Percentiles rank a stretch among this genome's conserved stretches.
phyloP scores from a whole-genome alignment of 2,797 vertebrate genomes.

The Carcharodon carcharias region DNA sequence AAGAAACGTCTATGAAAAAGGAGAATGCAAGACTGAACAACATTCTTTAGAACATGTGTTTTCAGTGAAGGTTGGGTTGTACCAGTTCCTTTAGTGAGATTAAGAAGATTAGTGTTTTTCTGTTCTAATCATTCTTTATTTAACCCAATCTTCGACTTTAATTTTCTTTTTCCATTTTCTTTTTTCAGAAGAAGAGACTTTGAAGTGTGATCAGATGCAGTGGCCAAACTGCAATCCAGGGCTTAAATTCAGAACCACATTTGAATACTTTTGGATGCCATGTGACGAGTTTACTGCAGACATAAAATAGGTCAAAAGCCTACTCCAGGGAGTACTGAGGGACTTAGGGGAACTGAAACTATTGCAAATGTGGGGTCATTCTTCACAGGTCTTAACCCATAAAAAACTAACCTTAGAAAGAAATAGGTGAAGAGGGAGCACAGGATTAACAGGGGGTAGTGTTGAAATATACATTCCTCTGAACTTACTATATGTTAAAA shows the following conservation, averaged over 20 bases:
- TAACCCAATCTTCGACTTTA: constrained; percentile 18
- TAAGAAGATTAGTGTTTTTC: constrained; percentile 27
- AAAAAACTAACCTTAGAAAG: background rate
- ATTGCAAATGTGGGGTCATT: background rate
- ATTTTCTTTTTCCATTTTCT: constrained; percentile 11
- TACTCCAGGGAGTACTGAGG: background rate
- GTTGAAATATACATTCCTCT: background rate
- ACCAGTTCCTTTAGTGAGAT: constrained; percentile 23
- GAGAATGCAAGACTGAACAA: background rate
- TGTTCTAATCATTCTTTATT: constrained; percentile 29
- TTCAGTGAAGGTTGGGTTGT: constrained; percentile 24
- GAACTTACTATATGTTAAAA: background rate
- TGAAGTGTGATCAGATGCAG: background rate
- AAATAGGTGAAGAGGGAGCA: background rate
- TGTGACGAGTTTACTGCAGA: background rate
- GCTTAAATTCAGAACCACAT: background rate
- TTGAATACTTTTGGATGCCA: background rate
- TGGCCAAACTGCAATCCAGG: background rate
- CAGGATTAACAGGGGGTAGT: background rate
- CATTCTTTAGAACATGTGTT: constrained; percentile 26
- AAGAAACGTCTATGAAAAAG: background rate
- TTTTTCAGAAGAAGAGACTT: constrained; percentile 5
- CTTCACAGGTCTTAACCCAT: background rate
- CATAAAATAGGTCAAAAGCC: background rate
- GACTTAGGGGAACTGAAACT: background rate